Percentiles rank a stretch among this genome's conserved stretches.
phyloP scores from a whole-genome alignment of 1,140 invertebrate genomes.

The Camponotus vicinus region DNA sequence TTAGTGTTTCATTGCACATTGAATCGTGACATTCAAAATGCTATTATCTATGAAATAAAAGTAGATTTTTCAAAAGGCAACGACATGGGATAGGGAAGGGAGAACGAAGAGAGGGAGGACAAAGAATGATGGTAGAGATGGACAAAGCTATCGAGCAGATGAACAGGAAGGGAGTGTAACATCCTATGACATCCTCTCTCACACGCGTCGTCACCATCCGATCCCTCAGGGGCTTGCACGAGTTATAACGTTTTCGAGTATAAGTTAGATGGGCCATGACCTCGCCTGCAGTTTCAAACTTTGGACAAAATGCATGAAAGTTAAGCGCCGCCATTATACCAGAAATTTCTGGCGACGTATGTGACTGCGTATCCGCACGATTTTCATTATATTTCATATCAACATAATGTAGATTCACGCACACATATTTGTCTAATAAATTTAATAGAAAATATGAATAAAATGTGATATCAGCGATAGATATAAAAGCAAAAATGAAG shows the following conservation, averaged over 20 bases:
- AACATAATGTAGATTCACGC: background rate
- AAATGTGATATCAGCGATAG: background rate
- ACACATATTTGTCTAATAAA: background rate
- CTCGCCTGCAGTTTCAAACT: conserved; percentile 33
- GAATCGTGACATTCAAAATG: conserved; percentile 64
- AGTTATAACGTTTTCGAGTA: conserved; percentile 46
- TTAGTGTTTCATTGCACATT: conserved; percentile 42
- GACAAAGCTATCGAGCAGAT: conserved; percentile 65
- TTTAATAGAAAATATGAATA: background rate
- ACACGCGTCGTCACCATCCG: conserved; percentile 63
- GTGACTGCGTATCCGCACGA: conserved; percentile 1
- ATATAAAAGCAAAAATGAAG: background rate
- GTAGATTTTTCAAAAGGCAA: conserved; percentile 57
- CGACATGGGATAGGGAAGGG: background rate
- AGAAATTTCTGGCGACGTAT: conserved; percentile 30
- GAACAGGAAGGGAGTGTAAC: conserved; percentile 72
- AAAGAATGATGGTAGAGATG: conserved; percentile 36
- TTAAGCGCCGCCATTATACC: conserved; percentile 33
- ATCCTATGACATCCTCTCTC: conserved; percentile 71
- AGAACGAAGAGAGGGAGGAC: too few species aligned
- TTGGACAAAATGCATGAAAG: conserved; percentile 28
- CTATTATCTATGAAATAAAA: conserved; percentile 67
- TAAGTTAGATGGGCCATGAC: conserved; percentile 60
- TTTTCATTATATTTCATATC: conserved; percentile 28
- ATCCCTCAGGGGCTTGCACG: conserved; percentile 53